These are phyloP conservation scores for Phylloscopus collybita DNA, from an alignment of 2,797 vertebrate species.

Conservation along the genomic window DNA sequence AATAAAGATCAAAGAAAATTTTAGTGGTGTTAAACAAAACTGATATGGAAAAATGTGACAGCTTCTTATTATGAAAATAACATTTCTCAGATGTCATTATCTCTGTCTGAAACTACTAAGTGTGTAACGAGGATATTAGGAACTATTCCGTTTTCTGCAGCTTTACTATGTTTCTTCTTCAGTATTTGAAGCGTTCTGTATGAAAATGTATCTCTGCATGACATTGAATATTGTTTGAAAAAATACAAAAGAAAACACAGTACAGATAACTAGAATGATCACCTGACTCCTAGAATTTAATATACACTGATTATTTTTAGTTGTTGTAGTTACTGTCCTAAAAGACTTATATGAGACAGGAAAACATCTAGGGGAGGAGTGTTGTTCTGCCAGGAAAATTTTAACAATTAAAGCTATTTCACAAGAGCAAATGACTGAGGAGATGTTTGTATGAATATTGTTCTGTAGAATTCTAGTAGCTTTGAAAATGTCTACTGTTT, in stretches of 20 bases:
- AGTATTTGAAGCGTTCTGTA: neutral
- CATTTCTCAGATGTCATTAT: neutral
- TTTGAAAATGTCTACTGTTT: constrained; percentile 19
- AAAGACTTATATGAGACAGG: neutral
- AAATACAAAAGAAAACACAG: neutral
- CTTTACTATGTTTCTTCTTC: neutral
- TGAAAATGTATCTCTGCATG: neutral
- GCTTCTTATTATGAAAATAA: neutral
- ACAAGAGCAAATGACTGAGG: constrained; percentile 1
- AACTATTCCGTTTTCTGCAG: neutral
- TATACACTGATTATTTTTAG: neutral
- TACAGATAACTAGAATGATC: neutral
- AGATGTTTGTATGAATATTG: neutral
- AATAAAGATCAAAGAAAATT: neutral
- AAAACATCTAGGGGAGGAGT: neutral
- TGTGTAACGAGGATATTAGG: neutral
- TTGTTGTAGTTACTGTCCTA: neutral
- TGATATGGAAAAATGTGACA: neutral
- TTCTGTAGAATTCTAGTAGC: neutral
- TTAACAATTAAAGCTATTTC: constrained; percentile 27
- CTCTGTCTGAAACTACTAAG: neutral
- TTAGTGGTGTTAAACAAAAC: neutral
- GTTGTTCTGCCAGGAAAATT: constrained; percentile 26
- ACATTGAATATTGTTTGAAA: neutral
- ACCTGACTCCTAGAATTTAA: neutral